Percentiles rank a stretch among this genome's conserved stretches.
Conservation (phyloP, 2,888 invertebrate species). For the Colostygia pectinataria region DNA sequence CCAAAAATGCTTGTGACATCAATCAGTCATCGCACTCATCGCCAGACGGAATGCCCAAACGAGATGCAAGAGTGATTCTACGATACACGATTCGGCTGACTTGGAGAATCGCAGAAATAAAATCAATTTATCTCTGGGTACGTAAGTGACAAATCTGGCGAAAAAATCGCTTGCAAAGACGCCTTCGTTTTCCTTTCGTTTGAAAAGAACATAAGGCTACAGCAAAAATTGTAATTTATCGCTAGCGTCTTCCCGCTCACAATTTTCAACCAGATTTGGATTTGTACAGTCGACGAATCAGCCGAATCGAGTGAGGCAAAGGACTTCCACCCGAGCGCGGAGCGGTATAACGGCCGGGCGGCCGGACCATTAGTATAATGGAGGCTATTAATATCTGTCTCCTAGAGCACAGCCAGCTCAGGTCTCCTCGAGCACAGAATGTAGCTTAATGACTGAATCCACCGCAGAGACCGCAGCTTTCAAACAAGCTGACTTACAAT, state of each 20-base stretch:
- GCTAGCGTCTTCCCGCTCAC: too few relatives aligned
- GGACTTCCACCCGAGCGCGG: too few relatives aligned
- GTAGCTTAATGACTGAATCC: background rate
- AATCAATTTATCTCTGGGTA: too few relatives aligned
- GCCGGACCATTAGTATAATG: constrained; percentile 2
- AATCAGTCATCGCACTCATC: constrained; percentile 8
- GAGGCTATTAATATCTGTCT: constrained; percentile 10
- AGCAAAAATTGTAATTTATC: too few relatives aligned
- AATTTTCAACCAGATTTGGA: too few relatives aligned
- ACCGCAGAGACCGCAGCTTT: background rate
- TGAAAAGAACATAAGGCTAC: too few relatives aligned
- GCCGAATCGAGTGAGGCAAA: too few relatives aligned
- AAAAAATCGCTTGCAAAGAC: too few relatives aligned
- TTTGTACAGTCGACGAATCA: background rate
- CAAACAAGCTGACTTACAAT: too few relatives aligned
- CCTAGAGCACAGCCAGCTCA: background rate
- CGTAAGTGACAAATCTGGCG: too few relatives aligned
- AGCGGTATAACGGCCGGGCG: background rate
- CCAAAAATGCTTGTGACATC: background rate
- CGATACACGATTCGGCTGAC: background rate
- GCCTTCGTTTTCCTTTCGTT: too few relatives aligned
- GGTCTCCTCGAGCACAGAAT: background rate
- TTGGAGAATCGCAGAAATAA: background rate
- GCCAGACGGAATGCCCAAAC: constrained; percentile 12
- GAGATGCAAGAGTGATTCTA: background rate